phyloP scores from a whole-genome alignment of 2,888 invertebrate species.

The Protonemura montana region DNA sequence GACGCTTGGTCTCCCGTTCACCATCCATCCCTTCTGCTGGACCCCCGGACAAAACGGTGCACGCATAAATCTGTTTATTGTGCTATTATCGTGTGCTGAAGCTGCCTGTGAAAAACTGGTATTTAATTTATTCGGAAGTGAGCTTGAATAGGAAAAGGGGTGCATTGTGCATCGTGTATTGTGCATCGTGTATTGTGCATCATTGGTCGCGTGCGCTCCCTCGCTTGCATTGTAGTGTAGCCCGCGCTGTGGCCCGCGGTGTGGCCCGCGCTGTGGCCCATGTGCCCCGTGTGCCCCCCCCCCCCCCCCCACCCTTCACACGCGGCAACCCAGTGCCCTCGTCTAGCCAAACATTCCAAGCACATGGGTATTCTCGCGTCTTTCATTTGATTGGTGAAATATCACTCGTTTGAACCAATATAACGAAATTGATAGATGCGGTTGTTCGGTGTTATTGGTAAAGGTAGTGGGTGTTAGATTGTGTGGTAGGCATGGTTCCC shows the following conservation, averaged over 20 bases:
- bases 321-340: not conserved
- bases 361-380: too few relatives aligned
- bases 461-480: too few relatives aligned
- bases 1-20: not conserved
- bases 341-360: too few relatives aligned
- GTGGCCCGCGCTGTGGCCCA: too few relatives aligned
- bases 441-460: too few relatives aligned
- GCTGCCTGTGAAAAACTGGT: slow-evolving; percentile 27
- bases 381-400: too few relatives aligned
- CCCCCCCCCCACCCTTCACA: not conserved
- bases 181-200: not conserved
- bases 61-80: slow-evolving; percentile 13
- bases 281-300: not conserved
- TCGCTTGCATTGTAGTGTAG: not conserved
- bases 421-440: too few relatives aligned
- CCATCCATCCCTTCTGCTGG: not conserved
- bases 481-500: too few relatives aligned
- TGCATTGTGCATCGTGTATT: not conserved
- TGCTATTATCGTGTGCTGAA: not conserved
- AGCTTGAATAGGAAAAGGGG: not conserved
- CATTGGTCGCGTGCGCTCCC: slow-evolving; percentile 19
- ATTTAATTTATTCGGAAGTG: slow-evolving; percentile 7
- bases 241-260: not conserved
- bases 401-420: too few relatives aligned
- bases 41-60: not conserved